Base-by-base conservation (phyloP, 2,888 invertebrate genomes). In the Pinctada fucata region DNA sequence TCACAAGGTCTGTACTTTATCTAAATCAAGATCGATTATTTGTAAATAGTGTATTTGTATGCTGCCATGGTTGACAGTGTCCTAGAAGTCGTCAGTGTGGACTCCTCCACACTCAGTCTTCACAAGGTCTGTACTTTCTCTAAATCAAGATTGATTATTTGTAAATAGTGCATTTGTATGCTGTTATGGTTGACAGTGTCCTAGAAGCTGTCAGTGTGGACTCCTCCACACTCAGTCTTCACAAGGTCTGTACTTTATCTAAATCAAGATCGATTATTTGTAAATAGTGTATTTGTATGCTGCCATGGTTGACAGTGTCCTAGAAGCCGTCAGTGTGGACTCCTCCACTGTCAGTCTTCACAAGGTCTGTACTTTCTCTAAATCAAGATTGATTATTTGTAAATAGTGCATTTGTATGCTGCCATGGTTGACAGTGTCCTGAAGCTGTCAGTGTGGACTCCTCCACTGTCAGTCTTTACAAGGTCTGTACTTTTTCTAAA, bases 351-450 rank as follows among this genome's bases (percentile, higher is more conserved):
- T 84, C 16, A 86, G 84, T 80, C 64, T 85, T 10, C 82, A 78
- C 64, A 82, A 88, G 87, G 89, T 89, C 31, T 31, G 31, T 31
- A 31, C 31, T 31, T 31, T 31, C 0, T 31, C 31, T 31, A 31
- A 31, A 31, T 31, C 31, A 31, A 31, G 31, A 31, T 31, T 31
- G 31, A 31, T 31, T 31, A 31, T 31, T 31, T 31, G 31, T 31
- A 31, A 31, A 31, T 87, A 6, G 83, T 85, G 3, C 80, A 78
- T 10, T 45, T 90, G 50, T 90, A 89, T 75, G 71, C 78, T 45
- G 83, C 84, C 45, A 85, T 89, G 83, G 82, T 88, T 48, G 87
- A 88, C 52, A 84, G 83, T 45, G 86, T 87, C 13, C 68, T 88
- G 82, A 84, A 48, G 88, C 83, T 2, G 87, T 89, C 49, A 76